Conservation (phyloP, 2,113 vertebrate genomes). For the Xenopus laevis region DNA sequence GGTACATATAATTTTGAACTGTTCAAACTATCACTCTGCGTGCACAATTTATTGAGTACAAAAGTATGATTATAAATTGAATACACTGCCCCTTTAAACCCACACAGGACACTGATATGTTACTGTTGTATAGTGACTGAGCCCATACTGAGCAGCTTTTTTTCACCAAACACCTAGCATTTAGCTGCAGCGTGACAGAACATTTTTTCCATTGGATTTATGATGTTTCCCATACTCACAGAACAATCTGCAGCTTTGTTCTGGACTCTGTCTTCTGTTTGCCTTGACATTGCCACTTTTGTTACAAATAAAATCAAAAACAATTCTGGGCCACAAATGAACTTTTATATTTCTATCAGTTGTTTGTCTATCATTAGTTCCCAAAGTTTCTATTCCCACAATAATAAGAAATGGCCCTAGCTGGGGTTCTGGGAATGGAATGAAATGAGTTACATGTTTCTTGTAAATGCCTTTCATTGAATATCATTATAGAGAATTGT, state of each 20-base stretch:
- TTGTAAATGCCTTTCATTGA: too few relatives aligned
- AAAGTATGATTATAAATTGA: too few relatives aligned
- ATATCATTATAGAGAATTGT: too few relatives aligned
- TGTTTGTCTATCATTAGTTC: background rate
- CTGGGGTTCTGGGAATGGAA: too few relatives aligned
- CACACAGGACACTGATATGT: too few relatives aligned
- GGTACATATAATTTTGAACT: too few relatives aligned
- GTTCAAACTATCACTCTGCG: too few relatives aligned
- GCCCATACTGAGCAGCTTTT: background rate
- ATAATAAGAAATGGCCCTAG: background rate
- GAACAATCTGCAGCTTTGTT: constrained; percentile 35
- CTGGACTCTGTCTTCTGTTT: constrained; percentile 4
- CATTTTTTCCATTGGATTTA: constrained; percentile 7
- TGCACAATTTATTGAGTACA: too few relatives aligned
- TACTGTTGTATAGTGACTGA: too few relatives aligned
- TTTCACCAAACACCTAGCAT: background rate
- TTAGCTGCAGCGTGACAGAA: background rate
- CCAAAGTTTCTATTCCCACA: background rate
- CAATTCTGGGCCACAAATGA: background rate
- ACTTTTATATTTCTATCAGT: background rate
- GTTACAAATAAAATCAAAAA: constrained; percentile 29
- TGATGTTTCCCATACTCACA: constrained; percentile 31
- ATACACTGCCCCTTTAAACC: too few relatives aligned
- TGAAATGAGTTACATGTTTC: too few relatives aligned
- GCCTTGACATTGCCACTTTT: constrained; percentile 35